Base-by-base conservation (phyloP, 2,113 vertebrate genomes). In the Nothobranchius furzeri region DNA sequence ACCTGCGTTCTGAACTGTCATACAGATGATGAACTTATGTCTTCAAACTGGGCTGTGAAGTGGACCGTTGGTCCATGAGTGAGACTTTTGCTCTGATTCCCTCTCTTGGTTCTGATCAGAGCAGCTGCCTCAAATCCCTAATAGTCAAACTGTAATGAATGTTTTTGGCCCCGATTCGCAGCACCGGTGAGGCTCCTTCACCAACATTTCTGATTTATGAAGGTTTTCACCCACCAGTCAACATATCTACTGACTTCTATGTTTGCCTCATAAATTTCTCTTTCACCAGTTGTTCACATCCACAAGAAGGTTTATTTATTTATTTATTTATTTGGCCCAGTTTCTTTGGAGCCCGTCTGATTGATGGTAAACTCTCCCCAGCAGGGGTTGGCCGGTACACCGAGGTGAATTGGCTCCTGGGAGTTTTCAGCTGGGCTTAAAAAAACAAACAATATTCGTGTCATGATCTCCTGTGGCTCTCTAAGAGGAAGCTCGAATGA, bases 381-480 rank as follows among this genome's bases (percentile, higher is more conserved):
- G 72, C 57, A 6, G 64, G 69, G 49, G 79, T 58, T 60, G 52
- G 62, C 42, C 40, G 60, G 64, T 58, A n/a, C 75, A 61, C 15
- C 3, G 53, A 69, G 73, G 71, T 83, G 57, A 87, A 84, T 79
- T 69, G 79, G 84, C 67, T 81, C 79, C 62, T 45, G 82, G 61
- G 72, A 74, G 64, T 84, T 76, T 70, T 69, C 61, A 37, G n/a
- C 52, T 52, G 60, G 70, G 61, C 73, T 76, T 11, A 2, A 50
- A 75, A 83, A 79, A 45, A 45, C 60, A 79, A 73, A 76, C 66
- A 82, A 57, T 86, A 82, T 85, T 83, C 74, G 47, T 76, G 80
- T 78, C 71, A 37, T 81, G 69, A 74, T 82, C 76, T 82, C 60
- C 24, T 1, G n/a, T 55, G 70, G 58, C 70, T 58, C 48, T 20